Base-by-base conservation (phyloP, 2,113 vertebrate species). In the Leucopsar rothschildi region DNA sequence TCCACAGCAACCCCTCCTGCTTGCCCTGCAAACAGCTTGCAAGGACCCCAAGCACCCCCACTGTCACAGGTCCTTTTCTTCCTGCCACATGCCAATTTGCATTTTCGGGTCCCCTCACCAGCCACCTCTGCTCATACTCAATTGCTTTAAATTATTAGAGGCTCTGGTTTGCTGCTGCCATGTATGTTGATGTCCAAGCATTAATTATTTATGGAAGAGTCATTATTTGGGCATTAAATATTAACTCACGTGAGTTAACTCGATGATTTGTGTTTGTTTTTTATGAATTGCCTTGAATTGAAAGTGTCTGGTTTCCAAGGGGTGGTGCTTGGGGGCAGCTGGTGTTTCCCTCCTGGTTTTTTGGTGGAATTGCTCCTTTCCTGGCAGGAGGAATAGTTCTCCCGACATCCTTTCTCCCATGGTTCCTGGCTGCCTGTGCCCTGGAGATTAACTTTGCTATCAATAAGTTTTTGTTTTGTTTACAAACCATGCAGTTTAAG, bases 161-260 rank as follows among this genome's bases (percentile, higher is more conserved):
- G 88, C 81, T 39, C 28, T 66, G n/a, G 7, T 49, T 45, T 61
- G 49, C 35, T 40, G 87, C 53, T 92, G 70, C 66, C 87, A 76
- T 86, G 78, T 82, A 88, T 97, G 97, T 97, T 97, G 81, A 95
- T 97, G 96, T 77, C 93, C 6, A 2, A 60, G 35, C 59, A 95
- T 98, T 96, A 98, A 97, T 97, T 97, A 98, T 98, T 97, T 95
- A 98, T 97, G 52, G 61, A 45, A 93, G 82, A 96, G 97, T 98
- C 95, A 96, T 98, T 97, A 97, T 98, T 98, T 97, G 71, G 84
- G 44, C 87, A 97, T 98, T 95, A 98, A 98, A 97, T 97, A 98
- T 98, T 97, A 85, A 98, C 91, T 92, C 20, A 15, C 50, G 78
- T 12, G 76, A 60, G 90, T 42, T 42, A 42, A 42, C 14, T 42